Evolutionary conservation across 2,888 invertebrate genomes (phyloP).

Genomic region (Scelioninae gen. 1): DNA sequence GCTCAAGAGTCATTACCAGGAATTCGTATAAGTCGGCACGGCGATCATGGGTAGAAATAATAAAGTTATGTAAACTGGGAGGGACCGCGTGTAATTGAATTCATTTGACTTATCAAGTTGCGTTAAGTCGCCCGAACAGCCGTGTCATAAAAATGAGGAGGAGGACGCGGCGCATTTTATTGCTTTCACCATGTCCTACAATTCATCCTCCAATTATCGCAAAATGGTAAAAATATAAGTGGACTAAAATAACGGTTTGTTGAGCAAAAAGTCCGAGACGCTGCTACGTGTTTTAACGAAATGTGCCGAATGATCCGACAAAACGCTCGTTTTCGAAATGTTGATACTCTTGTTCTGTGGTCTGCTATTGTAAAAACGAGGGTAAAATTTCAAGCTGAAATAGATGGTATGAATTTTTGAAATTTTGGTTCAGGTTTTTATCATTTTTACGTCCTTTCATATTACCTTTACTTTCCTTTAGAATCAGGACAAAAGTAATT

Average conservation of each 20-base stretch:
- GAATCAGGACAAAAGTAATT: no score
- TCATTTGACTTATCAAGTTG: conserved; percentile 47
- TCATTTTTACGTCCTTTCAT: no score
- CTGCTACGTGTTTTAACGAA: conserved; percentile 42
- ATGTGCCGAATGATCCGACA: conserved; percentile 18
- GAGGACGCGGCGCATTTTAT: conserved; percentile 43
- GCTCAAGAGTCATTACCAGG: conserved; percentile 31
- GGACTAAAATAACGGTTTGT: conserved; percentile 58
- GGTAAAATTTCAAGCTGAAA: background rate
- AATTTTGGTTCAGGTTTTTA: no score
- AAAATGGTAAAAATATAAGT: conserved; percentile 63
- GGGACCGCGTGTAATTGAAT: conserved; percentile 35
- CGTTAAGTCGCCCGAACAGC: conserved; percentile 13
- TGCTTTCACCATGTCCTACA: conserved; percentile 55
- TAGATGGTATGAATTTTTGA: no score
- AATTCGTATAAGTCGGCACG: no score
- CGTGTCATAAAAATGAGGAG: conserved; percentile 26
- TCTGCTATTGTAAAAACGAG: conserved; percentile 2
- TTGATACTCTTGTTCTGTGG: conserved; percentile 26
- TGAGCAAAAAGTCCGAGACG: conserved; percentile 51
- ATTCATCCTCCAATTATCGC: conserved; percentile 62
- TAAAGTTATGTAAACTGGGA: conserved; percentile 45
- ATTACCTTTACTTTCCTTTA: no score
- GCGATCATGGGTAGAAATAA: conserved; percentile 31
- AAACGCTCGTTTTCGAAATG: conserved; percentile 46